phyloP scores from a whole-genome alignment of 2,113 vertebrate genomes.

The Pseudorasbora parva region DNA sequence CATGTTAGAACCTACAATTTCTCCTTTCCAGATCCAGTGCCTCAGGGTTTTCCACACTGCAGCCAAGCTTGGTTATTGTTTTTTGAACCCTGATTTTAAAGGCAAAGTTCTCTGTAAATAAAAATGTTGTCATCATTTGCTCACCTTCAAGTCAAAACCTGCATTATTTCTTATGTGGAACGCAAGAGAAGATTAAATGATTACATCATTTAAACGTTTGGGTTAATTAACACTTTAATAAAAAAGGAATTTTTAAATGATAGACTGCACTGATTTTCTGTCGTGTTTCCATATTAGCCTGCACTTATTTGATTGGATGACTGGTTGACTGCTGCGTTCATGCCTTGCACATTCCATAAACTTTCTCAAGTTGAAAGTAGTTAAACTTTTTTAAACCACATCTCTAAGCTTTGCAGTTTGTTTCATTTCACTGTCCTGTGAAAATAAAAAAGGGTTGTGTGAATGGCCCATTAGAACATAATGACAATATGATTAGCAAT shows the following conservation, averaged over 20 bases:
- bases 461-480: neutral
- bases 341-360: too few relatives aligned
- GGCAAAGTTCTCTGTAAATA: neutral
- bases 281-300: too few relatives aligned
- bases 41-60: neutral
- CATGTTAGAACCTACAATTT: neutral
- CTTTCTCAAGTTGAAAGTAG: too few relatives aligned
- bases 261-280: too few relatives aligned
- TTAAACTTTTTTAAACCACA: too few relatives aligned
- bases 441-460: neutral
- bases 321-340: too few relatives aligned
- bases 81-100: constrained; percentile 8
- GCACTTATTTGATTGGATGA: too few relatives aligned
- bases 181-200: neutral
- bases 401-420: neutral
- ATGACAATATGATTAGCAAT: neutral
- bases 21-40: neutral
- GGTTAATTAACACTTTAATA: neutral
- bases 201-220: neutral
- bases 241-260: neutral
- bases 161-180: neutral
- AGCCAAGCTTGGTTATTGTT: neutral
- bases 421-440: neutral
- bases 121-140: neutral
- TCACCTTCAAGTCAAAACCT: neutral